Percentiles rank a stretch among this genome's conserved stretches.
These are phyloP conservation scores for Diploptera punctata DNA, from an alignment of 2,888 invertebrate species.

Conservation along the genomic window DNA sequence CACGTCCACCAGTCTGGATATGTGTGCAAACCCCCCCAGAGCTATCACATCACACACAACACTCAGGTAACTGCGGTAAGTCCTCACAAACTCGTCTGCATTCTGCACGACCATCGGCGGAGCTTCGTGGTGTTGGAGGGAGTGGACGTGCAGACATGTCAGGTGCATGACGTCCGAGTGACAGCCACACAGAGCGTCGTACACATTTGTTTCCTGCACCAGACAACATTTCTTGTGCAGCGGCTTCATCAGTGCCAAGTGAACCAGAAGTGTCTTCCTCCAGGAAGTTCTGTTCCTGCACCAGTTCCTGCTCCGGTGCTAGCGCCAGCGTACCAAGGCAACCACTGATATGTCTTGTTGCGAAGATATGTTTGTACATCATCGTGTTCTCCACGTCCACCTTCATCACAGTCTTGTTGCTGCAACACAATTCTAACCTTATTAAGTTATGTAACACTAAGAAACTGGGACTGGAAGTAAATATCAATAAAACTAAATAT, in stretches of 20 bases:
- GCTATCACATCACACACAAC: conserved; percentile 76
- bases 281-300: conserved; percentile 64
- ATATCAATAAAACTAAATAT: too few relatives aligned
- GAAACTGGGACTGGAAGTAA: too few relatives aligned
- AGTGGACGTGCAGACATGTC: conserved; percentile 66
- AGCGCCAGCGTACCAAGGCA: conserved; percentile 16
- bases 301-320: conserved; percentile 36
- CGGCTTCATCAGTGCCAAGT: conserved; percentile 67
- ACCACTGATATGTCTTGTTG: conserved; percentile 35
- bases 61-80: conserved; percentile 74
- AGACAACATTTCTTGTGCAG: conserved; percentile 68
- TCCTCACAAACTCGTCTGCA: conserved; percentile 73
- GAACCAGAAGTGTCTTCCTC: conserved; percentile 70
- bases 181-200: conserved; percentile 69
- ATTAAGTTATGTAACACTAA: too few relatives aligned
- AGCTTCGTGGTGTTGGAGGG: conserved; percentile 68
- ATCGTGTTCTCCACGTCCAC: neutral
- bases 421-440: neutral
- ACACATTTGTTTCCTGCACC: conserved; percentile 64
- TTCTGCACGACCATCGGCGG: conserved; percentile 73
- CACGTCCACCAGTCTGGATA: conserved; percentile 68
- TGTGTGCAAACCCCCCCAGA: conserved; percentile 71
- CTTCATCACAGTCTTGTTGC: neutral
- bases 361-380: conserved; percentile 35
- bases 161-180: conserved; percentile 73